A percentile compares a stretch with the other conserved stretches of the same genome.
Evolutionary conservation across 1,140 invertebrate genomes (phyloP).

Genomic region (Berghia stephanieae): DNA sequence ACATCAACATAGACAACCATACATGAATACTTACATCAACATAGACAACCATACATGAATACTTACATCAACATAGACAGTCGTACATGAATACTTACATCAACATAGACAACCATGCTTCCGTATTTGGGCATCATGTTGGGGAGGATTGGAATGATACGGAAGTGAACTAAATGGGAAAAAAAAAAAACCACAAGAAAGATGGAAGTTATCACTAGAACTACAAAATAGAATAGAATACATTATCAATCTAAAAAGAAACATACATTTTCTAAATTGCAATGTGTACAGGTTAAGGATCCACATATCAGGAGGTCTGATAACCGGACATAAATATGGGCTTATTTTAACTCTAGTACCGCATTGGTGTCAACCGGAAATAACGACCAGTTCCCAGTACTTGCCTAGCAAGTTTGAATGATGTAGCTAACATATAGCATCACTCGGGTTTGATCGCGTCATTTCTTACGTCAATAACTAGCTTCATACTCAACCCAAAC

Average conservation of each 20-base stretch:
- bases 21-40: slow-evolving; percentile 58
- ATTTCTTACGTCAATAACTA: too few species aligned
- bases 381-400: too few species aligned
- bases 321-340: too few species aligned
- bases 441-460: too few species aligned
- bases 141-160: slow-evolving; percentile 61
- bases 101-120: slow-evolving; percentile 62
- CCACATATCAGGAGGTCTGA: too few species aligned
- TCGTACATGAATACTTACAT: slow-evolving; percentile 48
- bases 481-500: too few species aligned
- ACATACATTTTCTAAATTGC: not conserved
- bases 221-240: not conserved
- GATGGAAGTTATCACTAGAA: not conserved
- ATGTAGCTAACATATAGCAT: too few species aligned
- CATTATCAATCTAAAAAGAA: not conserved
- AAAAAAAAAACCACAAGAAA: slow-evolving; percentile 33
- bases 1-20: too few species aligned
- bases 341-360: too few species aligned
- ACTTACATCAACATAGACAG: slow-evolving; percentile 23
- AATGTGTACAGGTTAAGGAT: too few species aligned
- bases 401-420: too few species aligned
- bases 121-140: slow-evolving; percentile 63
- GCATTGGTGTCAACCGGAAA: too few species aligned
- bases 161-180: slow-evolving; percentile 82
- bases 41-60: slow-evolving; percentile 63